Evolutionary conservation across 1,140 invertebrate species (phyloP).

Genomic region (Steinernema feltiae): DNA sequence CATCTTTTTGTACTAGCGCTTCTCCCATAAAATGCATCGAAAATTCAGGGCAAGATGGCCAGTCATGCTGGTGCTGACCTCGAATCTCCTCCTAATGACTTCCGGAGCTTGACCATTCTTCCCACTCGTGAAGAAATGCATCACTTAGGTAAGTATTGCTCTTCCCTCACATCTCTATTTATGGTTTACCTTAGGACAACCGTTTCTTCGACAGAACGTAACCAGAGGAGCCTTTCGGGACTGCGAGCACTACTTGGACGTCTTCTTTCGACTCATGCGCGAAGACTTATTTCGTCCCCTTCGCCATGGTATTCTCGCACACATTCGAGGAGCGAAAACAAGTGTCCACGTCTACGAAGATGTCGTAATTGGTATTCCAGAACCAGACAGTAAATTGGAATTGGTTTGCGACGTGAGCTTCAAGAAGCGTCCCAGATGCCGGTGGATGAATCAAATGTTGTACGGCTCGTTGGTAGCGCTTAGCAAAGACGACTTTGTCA

Average conservation of each 20-base stretch:
- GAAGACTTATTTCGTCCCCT: neutral
- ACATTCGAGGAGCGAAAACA: neutral
- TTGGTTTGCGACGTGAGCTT: neutral
- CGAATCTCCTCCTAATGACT: too few species aligned
- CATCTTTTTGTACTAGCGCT: too few species aligned
- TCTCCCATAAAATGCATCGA: too few species aligned
- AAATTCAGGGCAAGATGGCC: too few species aligned
- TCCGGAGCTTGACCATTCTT: too few species aligned
- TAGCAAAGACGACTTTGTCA: slow-evolving; percentile 67
- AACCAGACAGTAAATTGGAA: neutral
- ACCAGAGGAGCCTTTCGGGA: neutral
- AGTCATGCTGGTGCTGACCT: too few species aligned
- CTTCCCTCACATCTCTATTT: neutral
- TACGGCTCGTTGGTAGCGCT: slow-evolving; percentile 71
- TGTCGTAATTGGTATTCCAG: neutral
- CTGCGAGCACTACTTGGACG: neutral
- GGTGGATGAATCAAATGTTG: slow-evolving; percentile 64
- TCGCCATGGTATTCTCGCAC: neutral
- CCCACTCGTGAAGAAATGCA: too few species aligned
- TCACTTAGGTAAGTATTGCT: too few species aligned
- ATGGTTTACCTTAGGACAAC: neutral
- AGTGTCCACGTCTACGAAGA: neutral
- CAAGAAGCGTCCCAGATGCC: slow-evolving; percentile 7
- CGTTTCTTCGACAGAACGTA: neutral
- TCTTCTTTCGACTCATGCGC: neutral